Conservation (phyloP, 2,113 vertebrate species). For the human region GRCh38 chr15:30026501-30027000, state of each 20-base stretch:
- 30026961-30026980: neutral
- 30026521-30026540: too few species aligned
- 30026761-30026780: neutral
- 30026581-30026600: too few species aligned
- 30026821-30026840: neutral
- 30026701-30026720: neutral
- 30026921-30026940: neutral
- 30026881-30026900: neutral
- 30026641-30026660: too few species aligned
- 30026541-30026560: too few species aligned
- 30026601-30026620: too few species aligned
- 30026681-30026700: too few species aligned
- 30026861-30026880: neutral
- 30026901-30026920: neutral
- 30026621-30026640: too few species aligned
- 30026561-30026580: too few species aligned
- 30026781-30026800: neutral
- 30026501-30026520: too few species aligned
- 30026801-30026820: neutral
- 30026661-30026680: too few species aligned
- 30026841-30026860: fast-evolving
- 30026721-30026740: neutral
- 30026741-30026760: neutral
- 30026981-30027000: neutral
- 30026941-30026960: neutral